Conservation (phyloP, 1,140 invertebrate genomes). For the Drosophila kurseongensis region DNA sequence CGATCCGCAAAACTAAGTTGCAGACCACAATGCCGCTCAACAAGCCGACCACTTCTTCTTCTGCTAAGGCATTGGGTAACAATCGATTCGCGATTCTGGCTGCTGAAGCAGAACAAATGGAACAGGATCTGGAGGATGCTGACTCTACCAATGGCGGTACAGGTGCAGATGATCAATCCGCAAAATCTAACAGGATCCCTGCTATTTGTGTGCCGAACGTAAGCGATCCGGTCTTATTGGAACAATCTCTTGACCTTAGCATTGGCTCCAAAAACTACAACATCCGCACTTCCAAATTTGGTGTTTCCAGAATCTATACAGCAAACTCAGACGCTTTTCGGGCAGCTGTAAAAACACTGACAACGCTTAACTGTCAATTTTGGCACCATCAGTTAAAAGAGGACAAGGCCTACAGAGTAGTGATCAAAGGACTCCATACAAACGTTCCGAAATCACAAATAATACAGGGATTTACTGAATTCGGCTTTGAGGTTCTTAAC, state of each 20-base stretch:
- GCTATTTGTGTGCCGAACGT: slow-evolving; percentile 13
- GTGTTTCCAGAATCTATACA: slow-evolving; percentile 22
- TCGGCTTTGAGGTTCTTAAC: no score
- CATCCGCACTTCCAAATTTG: slow-evolving; percentile 21
- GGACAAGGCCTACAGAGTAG: slow-evolving; percentile 20
- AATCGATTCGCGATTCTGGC: background rate
- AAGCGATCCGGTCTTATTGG: background rate
- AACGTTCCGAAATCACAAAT: slow-evolving; percentile 13
- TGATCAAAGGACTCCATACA: slow-evolving; percentile 7
- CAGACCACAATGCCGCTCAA: background rate
- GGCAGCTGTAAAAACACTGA: slow-evolving; percentile 6
- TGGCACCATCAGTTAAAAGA: slow-evolving; percentile 30
- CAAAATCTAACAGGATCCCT: background rate
- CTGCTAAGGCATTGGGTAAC: background rate
- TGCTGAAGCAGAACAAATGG: slow-evolving; percentile 5
- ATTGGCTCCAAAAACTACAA: slow-evolving; percentile 10
- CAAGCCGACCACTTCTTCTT: background rate
- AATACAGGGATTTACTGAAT: slow-evolving; percentile 7
- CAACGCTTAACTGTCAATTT: slow-evolving; percentile 14
- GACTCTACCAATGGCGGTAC: background rate
- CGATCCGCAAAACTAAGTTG: no score
- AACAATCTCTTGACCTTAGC: background rate
- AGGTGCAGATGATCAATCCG: background rate
- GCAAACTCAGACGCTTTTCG: slow-evolving; percentile 23
- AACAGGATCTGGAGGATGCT: background rate